Conservation (phyloP, 2,888 invertebrate genomes). For the Branchellion lobata region DNA sequence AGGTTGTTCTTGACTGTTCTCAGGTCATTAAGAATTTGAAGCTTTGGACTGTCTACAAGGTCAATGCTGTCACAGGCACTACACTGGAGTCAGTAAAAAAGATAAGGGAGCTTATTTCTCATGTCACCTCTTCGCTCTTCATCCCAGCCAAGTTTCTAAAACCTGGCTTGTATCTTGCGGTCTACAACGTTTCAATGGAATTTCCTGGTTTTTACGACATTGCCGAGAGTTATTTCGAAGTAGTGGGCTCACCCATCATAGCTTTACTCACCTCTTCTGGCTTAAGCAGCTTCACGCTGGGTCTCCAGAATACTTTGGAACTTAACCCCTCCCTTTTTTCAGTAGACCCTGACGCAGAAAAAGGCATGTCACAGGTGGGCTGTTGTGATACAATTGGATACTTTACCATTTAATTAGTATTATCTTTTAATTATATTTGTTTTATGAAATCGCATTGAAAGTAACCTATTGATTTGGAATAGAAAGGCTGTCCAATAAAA, state of each 20-base stretch:
- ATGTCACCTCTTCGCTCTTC: neutral
- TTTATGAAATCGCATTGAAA: too few species aligned
- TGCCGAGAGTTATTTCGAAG: neutral
- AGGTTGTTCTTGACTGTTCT: neutral
- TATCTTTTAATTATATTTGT: neutral
- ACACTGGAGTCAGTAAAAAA: neutral
- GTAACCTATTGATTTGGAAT: too few species aligned
- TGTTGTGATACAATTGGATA: too few species aligned
- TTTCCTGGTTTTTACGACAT: slow-evolving; percentile 1
- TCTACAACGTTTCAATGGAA: slow-evolving; percentile 10
- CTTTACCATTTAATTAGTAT: neutral
- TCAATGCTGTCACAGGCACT: neutral
- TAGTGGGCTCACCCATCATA: neutral
- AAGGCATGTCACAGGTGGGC: neutral
- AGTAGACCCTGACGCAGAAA: neutral
- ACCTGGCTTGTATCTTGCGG: neutral
- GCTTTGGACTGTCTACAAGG: neutral
- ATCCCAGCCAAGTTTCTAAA: neutral
- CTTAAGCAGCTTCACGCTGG: neutral
- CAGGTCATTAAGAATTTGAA: neutral
- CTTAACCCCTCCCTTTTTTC: neutral
- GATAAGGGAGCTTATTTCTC: neutral
- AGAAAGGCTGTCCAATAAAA: too few species aligned
- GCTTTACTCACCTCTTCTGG: neutral
- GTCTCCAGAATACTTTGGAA: neutral